These are phyloP conservation scores for Epicampocera succincta DNA, from an alignment of 2,888 invertebrate genomes.

Conservation along the genomic window DNA sequence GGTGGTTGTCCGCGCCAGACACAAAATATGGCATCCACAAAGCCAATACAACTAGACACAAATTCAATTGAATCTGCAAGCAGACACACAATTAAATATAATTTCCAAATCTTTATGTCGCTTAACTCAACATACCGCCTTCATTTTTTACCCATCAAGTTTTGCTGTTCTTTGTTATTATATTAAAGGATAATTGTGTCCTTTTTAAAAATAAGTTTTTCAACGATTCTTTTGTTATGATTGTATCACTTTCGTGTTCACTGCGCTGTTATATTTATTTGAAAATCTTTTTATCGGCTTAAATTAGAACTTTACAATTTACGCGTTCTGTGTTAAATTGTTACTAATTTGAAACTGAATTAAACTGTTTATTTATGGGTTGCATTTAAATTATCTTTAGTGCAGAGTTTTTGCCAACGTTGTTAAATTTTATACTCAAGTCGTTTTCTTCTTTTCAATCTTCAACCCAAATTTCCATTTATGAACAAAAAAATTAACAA, in stretches of 20 bases:
- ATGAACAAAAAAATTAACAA: background rate
- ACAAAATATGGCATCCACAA: conserved; percentile 5
- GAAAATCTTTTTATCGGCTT: background rate
- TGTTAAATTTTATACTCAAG: conserved; percentile 21
- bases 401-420: conserved; percentile 52
- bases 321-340: conserved; percentile 32
- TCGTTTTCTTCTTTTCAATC: conserved; percentile 17
- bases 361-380: conserved; percentile 8
- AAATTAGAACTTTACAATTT: background rate
- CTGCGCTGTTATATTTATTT: conserved; percentile 3
- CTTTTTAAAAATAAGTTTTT: too few relatives aligned
- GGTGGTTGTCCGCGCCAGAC: background rate
- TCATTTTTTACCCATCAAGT: conserved; percentile 57
- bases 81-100: conserved; percentile 4
- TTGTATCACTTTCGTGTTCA: conserved; percentile 22
- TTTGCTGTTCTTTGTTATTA: conserved; percentile 5
- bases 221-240: too few relatives aligned
- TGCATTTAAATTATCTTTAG: conserved; percentile 57
- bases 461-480: conserved; percentile 55
- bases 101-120: background rate
- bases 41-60: conserved; percentile 45
- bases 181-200: conserved; percentile 12
- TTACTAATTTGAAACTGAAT: conserved; percentile 56
- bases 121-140: conserved; percentile 53
- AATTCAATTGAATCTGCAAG: conserved; percentile 51